Percentiles rank a stretch among this genome's conserved stretches.
Evolutionary conservation across 2,797 vertebrate genomes (phyloP).

Genomic region (Sciurus carolinensis): DNA sequence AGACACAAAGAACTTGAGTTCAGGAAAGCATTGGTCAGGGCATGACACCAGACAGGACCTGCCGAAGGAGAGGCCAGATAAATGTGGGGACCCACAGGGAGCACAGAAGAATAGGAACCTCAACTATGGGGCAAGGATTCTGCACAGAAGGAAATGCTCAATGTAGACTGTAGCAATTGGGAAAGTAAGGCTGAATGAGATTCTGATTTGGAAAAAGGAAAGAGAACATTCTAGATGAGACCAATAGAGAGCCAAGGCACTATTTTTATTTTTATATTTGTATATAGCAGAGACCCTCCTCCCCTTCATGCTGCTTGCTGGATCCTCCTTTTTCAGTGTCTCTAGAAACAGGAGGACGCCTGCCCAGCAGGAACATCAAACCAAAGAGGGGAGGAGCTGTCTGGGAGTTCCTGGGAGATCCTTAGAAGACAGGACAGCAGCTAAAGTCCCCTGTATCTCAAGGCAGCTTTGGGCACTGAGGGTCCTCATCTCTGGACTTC

Average conservation of each 20-base stretch:
- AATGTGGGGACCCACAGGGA: accelerated
- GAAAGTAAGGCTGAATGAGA: background rate
- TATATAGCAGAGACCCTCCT: background rate
- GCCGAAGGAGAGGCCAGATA: background rate
- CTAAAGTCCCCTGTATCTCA: too few relatives aligned
- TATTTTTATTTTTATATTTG: background rate
- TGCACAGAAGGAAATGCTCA: background rate
- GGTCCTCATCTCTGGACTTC: background rate
- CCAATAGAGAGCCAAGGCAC: background rate
- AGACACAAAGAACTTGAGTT: background rate
- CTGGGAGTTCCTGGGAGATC: background rate
- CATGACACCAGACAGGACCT: accelerated
- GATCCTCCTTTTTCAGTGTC: background rate
- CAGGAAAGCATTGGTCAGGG: background rate
- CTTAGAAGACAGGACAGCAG: background rate
- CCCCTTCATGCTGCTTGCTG: background rate
- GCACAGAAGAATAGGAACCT: background rate
- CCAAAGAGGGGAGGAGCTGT: background rate
- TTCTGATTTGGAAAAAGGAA: background rate
- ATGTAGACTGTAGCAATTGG: accelerated
- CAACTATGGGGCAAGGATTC: background rate
- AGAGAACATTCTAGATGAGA: background rate
- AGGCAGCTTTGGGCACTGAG: background rate
- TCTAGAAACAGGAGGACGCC: background rate
- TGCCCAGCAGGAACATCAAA: background rate